These are phyloP conservation scores for Loripinus fragilis DNA, from an alignment of 2,888 invertebrate genomes.

Conservation along the genomic window DNA sequence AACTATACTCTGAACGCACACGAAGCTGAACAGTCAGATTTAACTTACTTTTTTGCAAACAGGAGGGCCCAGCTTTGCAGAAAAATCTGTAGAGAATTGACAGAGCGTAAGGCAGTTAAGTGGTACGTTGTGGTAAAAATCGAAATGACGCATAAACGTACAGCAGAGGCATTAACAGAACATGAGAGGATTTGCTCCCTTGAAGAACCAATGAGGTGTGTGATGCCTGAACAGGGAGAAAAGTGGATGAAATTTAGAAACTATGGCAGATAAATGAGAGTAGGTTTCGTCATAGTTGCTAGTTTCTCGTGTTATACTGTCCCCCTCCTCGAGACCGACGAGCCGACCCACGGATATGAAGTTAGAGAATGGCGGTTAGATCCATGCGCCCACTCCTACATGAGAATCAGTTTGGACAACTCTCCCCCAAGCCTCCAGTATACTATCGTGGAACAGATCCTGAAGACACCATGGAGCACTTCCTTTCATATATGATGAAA, in stretches of 20 bases:
- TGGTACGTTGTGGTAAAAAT: too few species aligned
- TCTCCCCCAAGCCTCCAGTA: not conserved
- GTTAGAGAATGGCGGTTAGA: constrained; percentile 17
- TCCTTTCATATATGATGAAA: not conserved
- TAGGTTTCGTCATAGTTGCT: constrained; percentile 16
- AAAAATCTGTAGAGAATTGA: too few species aligned
- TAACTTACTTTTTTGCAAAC: too few species aligned
- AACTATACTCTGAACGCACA: too few species aligned
- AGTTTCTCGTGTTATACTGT: constrained; percentile 8
- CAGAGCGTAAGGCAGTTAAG: too few species aligned
- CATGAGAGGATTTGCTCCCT: not conserved
- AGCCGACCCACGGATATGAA: constrained; percentile 1
- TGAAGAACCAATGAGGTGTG: not conserved
- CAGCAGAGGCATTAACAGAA: not conserved
- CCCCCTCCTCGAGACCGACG: not conserved
- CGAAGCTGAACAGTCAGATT: too few species aligned
- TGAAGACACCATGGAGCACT: not conserved
- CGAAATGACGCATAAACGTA: constrained; percentile 1
- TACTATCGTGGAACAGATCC: not conserved
- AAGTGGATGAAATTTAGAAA: constrained; percentile 12
- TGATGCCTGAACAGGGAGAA: not conserved
- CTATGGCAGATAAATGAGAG: constrained; percentile 2
- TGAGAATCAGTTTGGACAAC: constrained; percentile 16
- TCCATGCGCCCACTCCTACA: constrained; percentile 15
- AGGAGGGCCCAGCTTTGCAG: too few species aligned